Evolutionary conservation across 2,113 vertebrate species (phyloP).

Genomic region (Gymnogyps californianus): DNA sequence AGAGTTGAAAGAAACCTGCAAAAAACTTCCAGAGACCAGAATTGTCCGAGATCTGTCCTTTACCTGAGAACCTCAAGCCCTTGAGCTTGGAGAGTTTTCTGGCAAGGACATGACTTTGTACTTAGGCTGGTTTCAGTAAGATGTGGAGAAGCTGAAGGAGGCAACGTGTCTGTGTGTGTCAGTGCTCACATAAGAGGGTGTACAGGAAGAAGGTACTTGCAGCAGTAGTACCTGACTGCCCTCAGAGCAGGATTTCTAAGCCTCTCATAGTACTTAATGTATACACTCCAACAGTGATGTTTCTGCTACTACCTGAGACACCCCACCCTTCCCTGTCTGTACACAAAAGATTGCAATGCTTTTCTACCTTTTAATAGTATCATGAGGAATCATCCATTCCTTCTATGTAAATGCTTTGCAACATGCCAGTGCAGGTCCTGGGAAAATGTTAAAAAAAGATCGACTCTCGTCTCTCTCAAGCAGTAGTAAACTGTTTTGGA

Average conservation of each 20-base stretch:
- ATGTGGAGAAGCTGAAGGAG: not conserved
- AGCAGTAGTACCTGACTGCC: not conserved
- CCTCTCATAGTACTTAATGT: rapidly evolving
- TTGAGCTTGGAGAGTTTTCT: not conserved
- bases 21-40: not conserved
- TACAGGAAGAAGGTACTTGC: not conserved
- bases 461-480: not conserved
- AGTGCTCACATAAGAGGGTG: not conserved
- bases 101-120: not conserved
- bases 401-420: not conserved
- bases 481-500: not conserved
- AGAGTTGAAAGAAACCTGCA: not conserved
- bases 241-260: not conserved
- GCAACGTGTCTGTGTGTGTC: not conserved
- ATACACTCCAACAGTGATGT: not conserved
- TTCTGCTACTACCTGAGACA: not conserved
- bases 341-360: not conserved
- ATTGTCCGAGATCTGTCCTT: not conserved
- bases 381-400: not conserved
- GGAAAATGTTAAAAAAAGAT: not conserved
- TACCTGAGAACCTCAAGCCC: not conserved
- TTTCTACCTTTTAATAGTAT: not conserved
- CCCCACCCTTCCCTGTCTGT: not conserved
- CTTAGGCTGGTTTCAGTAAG: not conserved
- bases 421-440: not conserved